Base-by-base conservation (phyloP, 2,797 vertebrate species). In the Botia almorhae region DNA sequence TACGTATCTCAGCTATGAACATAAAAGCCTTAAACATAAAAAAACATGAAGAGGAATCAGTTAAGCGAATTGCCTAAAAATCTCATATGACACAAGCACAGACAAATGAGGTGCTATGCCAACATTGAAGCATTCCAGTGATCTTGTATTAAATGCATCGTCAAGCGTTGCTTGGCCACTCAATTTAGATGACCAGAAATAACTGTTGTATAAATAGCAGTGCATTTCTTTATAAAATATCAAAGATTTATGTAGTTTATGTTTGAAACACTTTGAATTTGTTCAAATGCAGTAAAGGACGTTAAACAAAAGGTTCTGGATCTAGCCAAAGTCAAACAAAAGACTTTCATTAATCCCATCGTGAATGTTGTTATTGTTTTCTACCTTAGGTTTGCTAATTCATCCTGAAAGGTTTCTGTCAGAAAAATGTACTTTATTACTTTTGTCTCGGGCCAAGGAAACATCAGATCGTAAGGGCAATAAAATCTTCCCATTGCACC, bases 331-430 rank as follows among this genome's bases (percentile, higher is more conserved):
- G 11, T 76, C 8, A 67, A 65, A 71, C 11, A 71, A 56, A 19
- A 0, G 2, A 36, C 46, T 65, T 53, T 53, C 46, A 48, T 64
- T 50, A 64, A 74, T 51, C 16, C 19, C 60, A 29, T 53, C 7
- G 51, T 72, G 3, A 13, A 3, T 33, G 29, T 63, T 50, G 1
- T 63, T 74, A 61, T 19, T 33, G 16, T 63, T 63, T 50, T 61
- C 58, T 46, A 23, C 71, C 14, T 23, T 17, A 14, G 17, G 21
- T 50, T 75, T 75, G 7, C 50, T 7, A 53, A 53, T 65, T 75
- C 48, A 19, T 19, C 33, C 46, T 11, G 60, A 75, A 64, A 75
- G 46, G 17, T 16, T 67, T 46, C 8, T 58, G 43, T 53, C 36
- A 56, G 33, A 53, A 48, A 10, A 29, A 8, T 46, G 10, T 46